phyloP scores from a whole-genome alignment of 2,888 invertebrate genomes.

The Drosophila merina region DNA sequence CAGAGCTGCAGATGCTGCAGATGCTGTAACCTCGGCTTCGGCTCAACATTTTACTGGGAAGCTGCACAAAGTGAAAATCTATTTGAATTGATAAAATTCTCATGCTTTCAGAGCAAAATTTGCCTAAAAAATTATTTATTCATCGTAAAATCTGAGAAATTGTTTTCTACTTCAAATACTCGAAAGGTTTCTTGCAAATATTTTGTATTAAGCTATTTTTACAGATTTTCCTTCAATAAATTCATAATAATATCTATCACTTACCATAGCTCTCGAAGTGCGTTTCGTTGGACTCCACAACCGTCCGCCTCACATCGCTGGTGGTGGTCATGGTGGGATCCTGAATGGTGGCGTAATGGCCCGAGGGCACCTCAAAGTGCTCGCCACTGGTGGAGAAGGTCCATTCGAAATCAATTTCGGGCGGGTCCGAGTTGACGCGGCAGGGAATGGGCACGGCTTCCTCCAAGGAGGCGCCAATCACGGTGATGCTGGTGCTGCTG shows the following conservation, averaged over 20 bases:
- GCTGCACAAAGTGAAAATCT: neutral
- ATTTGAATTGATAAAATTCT: neutral
- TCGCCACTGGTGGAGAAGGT: constrained; percentile 96
- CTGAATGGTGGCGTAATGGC: constrained; percentile 85
- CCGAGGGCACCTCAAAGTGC: constrained; percentile 91
- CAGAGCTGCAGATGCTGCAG: neutral
- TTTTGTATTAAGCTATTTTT: too few species aligned
- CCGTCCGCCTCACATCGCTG: constrained; percentile 82
- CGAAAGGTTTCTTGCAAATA: too few species aligned
- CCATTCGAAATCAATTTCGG: constrained; percentile 94
- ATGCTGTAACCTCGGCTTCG: neutral
- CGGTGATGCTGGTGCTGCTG: constrained; percentile 88
- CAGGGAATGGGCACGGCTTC: constrained; percentile 92
- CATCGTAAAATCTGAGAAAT: too few species aligned
- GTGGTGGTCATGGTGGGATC: constrained; percentile 85
- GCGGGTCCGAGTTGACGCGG: constrained; percentile 94
- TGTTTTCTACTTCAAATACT: too few species aligned
- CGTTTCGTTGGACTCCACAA: constrained; percentile 83
- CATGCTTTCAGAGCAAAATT: neutral
- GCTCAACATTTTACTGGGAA: neutral
- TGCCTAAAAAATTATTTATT: too few species aligned
- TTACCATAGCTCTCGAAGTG: constrained; percentile 84
- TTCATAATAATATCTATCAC: constrained; percentile 12
- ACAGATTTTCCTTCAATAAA: neutral
- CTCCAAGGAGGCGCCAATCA: constrained; percentile 93